Evolutionary conservation across 2,797 vertebrate species (phyloP), one percentile per base, ranked within the genome.

Genomic region (Sebastes vulpes): DNA sequence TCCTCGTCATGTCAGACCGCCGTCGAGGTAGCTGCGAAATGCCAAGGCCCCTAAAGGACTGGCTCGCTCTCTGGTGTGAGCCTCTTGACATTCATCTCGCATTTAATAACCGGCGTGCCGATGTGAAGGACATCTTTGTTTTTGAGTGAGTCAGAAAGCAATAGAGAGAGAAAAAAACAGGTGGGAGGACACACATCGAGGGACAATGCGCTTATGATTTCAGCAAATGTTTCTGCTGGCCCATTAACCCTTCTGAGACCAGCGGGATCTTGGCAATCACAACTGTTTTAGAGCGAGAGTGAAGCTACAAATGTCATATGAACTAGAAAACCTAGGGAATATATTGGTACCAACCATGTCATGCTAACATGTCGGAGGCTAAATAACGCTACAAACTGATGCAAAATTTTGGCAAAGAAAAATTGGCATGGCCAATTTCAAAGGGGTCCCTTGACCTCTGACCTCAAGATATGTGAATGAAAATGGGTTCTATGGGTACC

Each of bases 1-100:
- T 87, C 83, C 89, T 91, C 89, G 90, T 92, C 77, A 61, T 76
- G 81, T 87, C 78, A 84, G 81, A 50, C 76, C 50, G 66, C 84
- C 65, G 57, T 76, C 18, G 21, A 83, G 72, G 88, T 65, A 74
- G 67, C 86, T 81, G 85, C 25, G 64, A 92, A 89, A 92, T 89
- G 85, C 89, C 89, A 85, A 83, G 82, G 84, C 71, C 84, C 78
- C 76, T 75, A 9, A 79, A 89, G 87, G 79, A 76, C 81, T 35
- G 58, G 70, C 52, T 84, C 64, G 46, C 71, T 84, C 58, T 58
- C 68, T 2, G 16, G 65, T 35, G 75, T 28, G 65, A 69, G 77
- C 74, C 79, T 86, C 77, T 76, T 84, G 83, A 86, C 84, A 87
- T 88, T 86, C 75, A 72, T 90, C 77, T 77, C 77, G 42, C 69